These are phyloP conservation scores for Oscheius sp. DNA, from an alignment of 2,888 invertebrate genomes.

Conservation along the genomic window DNA sequence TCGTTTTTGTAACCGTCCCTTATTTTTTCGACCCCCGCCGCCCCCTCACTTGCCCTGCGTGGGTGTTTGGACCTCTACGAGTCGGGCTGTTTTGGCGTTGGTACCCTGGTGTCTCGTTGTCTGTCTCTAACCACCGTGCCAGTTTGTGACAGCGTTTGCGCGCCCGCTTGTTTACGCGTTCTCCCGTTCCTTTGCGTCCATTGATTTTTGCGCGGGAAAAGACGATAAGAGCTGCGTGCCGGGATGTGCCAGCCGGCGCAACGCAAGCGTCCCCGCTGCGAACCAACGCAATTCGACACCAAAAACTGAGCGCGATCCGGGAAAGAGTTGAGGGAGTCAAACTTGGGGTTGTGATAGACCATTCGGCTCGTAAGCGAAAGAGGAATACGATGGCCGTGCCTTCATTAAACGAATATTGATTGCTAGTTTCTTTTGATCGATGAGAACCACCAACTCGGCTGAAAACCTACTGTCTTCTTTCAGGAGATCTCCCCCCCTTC, in stretches of 20 bases:
- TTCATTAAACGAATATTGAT: neutral
- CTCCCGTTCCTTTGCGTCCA: constrained; percentile 8
- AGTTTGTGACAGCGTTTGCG: constrained; percentile 30
- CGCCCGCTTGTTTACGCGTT: constrained; percentile 34
- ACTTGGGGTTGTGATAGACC: neutral
- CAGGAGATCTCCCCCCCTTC: neutral
- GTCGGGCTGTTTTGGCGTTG: constrained; percentile 22
- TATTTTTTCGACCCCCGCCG: neutral
- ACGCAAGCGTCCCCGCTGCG: constrained; percentile 6
- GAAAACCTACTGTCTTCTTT: constrained; percentile 1
- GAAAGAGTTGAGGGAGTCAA: neutral
- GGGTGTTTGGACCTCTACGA: neutral
- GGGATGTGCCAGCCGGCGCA: constrained; percentile 19
- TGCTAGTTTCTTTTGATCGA: neutral
- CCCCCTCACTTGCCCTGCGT: neutral
- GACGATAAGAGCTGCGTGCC: constrained; percentile 29
- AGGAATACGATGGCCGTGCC: neutral
- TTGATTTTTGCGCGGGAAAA: constrained; percentile 30
- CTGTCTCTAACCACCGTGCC: constrained; percentile 31
- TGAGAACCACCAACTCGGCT: neutral
- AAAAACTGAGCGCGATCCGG: constrained; percentile 12
- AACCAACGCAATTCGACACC: constrained; percentile 22
- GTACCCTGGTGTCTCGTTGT: constrained; percentile 11
- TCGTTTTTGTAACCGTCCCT: neutral
- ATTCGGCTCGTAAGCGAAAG: neutral